Evolutionary conservation across 2,113 vertebrate genomes (phyloP), one percentile per base, ranked within the genome.

Genomic region (Alaudala cheleensis): DNA sequence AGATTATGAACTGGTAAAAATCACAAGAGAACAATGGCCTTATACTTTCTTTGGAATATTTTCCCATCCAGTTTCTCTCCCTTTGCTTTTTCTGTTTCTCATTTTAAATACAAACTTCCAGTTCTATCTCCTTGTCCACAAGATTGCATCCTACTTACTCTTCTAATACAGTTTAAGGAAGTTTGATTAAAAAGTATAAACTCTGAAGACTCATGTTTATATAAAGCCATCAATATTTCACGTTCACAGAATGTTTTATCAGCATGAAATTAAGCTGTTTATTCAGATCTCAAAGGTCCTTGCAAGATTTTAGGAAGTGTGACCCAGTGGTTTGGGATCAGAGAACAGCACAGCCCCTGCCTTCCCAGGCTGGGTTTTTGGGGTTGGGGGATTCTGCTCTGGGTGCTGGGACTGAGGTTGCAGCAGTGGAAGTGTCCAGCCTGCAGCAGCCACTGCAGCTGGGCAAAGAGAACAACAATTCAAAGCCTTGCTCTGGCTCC

Each of bases 241-340:
- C 57, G 49, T n/a, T 86, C 67, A 42, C 3, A 24, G 26, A 74
- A 29, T 0, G 0, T 57, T 94, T 90, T 92, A 47, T 39, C 77
- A 61, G 12, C n/a, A 7, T 70, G 86, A 91, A 90, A 92, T 83
- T 42, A 6, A 69, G 24, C 88, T 95, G 34, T 88, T 95, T 69
- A 31, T 91, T 84, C 89, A 97, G 93, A 60, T n/a, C 47, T 67
- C 92, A 50, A 93, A 95, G 61, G 33, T 56, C 25, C 40, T 6
- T 39, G 28, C 7, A 92, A 69, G 92, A 57, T 28, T 90, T 51
- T 45, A 57, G 34, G 86, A 87, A 70, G 33, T 34, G 34, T 51
- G 84, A n/a, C 34, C 9, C 21, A 95, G 64, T 93, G 96, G 56
- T 97, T 96, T 95, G 95, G 95, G 67, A 96, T 95, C 76, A 89